Evolutionary conservation across 1,140 invertebrate genomes (phyloP), one percentile per base, ranked within the genome.

Genomic region (Zophobas morio): DNA sequence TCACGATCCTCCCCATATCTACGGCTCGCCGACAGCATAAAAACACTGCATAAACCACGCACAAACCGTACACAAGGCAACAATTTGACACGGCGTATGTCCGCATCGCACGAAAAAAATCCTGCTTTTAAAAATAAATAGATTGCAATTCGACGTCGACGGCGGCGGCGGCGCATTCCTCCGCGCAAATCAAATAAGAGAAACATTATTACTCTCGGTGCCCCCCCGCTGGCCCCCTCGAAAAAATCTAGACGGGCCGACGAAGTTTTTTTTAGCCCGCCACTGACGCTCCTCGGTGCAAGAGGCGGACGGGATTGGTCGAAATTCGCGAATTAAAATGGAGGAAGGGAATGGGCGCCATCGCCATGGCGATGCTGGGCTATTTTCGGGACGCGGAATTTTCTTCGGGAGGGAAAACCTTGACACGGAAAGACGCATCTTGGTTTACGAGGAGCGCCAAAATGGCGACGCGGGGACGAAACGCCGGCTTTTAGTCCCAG

Each of bases 151-250:
- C 56, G 56, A 8, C 56, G 37, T 66, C 60, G 60, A 33, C 60
- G 60, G 60, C 60, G 57, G 57, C 57, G 60, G 60, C 60, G 56
- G 53, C 56, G 60, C 60, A 66, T 66, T 63, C 60, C 60, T 40
- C 5, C 39, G 60, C 60, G 60, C 60, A 66, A 66, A 66, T 66
- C 37, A 66, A 40, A 66, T 66, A 66, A 66, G 39, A 39, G 35
- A 39, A 63, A 39, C 36, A 66, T 66, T 34, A 54, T 54, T 66
- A 66, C 60, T 66, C 60, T 66, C 56, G 35, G 60, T 66, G 32
- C 39, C 60, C 8, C 36, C 33, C 20, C 49, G n/a, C 42, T 8
- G 3, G 49, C 49, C 49, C 49, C 49, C 49, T 5, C n/a, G 49
- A 51, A 51, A 51, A 66, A 66, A 66, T 42, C 40, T 66, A 66